These are phyloP conservation scores for Polylopha cassiicola DNA, from an alignment of 2,888 invertebrate genomes.

Conservation along the genomic window DNA sequence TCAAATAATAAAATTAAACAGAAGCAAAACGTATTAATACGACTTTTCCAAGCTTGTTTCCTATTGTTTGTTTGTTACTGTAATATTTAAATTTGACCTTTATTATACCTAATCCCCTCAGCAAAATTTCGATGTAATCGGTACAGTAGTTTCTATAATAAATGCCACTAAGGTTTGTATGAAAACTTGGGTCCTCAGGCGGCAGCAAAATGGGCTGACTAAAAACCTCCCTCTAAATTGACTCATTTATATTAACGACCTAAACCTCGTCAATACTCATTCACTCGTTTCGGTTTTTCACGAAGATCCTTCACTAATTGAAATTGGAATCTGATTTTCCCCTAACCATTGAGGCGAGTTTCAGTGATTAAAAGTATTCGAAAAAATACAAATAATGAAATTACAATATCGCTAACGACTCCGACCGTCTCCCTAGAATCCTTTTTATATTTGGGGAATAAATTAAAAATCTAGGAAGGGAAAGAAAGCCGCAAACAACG, in stretches of 20 bases:
- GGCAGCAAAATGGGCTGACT: conserved; percentile 50
- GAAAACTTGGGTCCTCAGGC: conserved; percentile 34
- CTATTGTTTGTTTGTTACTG: too few species aligned
- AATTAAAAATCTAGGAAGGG: conserved; percentile 64
- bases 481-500: conserved; percentile 60
- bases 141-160: too few species aligned
- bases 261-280: conserved; percentile 71
- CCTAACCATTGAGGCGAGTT: conserved; percentile 49
- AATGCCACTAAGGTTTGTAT: too few species aligned
- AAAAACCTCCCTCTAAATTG: conserved; percentile 49
- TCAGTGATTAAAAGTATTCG: conserved; percentile 75
- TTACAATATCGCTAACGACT: conserved; percentile 78
- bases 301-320: conserved; percentile 72
- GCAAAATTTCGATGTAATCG: too few species aligned
- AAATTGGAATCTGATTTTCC: conserved; percentile 76
- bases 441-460: conserved; percentile 74
- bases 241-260: conserved; percentile 70
- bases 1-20: too few species aligned
- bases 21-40: too few species aligned
- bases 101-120: too few species aligned
- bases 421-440: conserved; percentile 65
- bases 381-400: conserved; percentile 78
- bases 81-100: too few species aligned
- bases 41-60: too few species aligned
- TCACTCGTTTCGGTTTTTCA: conserved; percentile 62